Base-by-base conservation (phyloP, 2,888 invertebrate species). In the Heterodera filipjevi region DNA sequence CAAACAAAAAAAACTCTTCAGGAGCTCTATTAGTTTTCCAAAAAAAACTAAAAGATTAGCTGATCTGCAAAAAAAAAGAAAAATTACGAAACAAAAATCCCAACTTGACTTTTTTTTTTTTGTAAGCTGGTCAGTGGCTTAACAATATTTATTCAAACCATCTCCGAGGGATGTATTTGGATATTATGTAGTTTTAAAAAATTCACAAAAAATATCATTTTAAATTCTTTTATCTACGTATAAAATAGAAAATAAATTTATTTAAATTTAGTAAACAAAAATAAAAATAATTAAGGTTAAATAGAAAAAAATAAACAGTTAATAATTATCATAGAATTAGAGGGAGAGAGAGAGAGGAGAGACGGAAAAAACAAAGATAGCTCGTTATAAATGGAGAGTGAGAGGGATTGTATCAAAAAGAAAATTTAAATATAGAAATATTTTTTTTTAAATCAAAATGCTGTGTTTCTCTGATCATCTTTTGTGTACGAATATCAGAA, bases 401-500 rank as follows among this genome's bases (percentile, higher is more conserved):
- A 59, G 59, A 59, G 59, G 49, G 49, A 5, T 49, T 14, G 49
- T 16, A 59, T 27, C n/a, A 27, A 59, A 73, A 44, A 12, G 14
- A 30, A 30, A 10, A 39, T 39, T 74, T 49, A 46, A 49, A 22
- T 59, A 59, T 59, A 59, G 59, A 59, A 59, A 59, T 59, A 59
- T 59, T 59, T 59, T 27, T 6, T 59, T 59, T 59, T 59, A 35
- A 71, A 70, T 44, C 10, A 70, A 70, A 70, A 70, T 70, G 44
- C 44, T 49, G 71, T 30, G 33, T 14, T 53, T 27, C 27, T 46
- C 71, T 71, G 71, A 71, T 32, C 71, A 44, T 68, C 12, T 22
- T 70, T n/a, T n/a, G n/a, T n/a, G n/a, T n/a, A n/a, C n/a, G n/a
- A n/a, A n/a, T n/a, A n/a, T n/a, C n/a, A n/a, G n/a, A n/a, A n/a